phyloP scores from a whole-genome alignment of 2,888 invertebrate species.

The Chloromyia formosa region DNA sequence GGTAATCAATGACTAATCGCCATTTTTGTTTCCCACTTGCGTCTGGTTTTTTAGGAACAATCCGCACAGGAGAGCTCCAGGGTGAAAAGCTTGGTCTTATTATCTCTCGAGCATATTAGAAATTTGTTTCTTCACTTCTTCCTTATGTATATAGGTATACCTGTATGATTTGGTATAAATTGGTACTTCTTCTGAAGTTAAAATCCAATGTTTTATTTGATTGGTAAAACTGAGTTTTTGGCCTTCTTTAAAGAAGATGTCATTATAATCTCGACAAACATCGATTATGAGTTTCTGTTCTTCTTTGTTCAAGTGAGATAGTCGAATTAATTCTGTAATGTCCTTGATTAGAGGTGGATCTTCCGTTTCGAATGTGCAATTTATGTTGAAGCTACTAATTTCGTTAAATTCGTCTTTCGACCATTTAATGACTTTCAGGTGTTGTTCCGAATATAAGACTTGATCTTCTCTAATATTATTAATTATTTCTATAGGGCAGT shows the following conservation, averaged over 20 bases:
- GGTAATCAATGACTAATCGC: too few species aligned
- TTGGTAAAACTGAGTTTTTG: constrained; percentile 1
- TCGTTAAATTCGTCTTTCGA: not conserved
- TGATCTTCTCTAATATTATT: not conserved
- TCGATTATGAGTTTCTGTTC: too few species aligned
- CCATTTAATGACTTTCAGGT: not conserved
- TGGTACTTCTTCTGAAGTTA: not conserved
- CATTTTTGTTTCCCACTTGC: too few species aligned
- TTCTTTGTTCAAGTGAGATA: too few species aligned
- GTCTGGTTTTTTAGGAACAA: too few species aligned
- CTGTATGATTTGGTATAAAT: constrained; percentile 4
- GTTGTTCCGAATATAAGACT: not conserved
- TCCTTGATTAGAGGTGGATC: not conserved
- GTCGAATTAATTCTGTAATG: too few species aligned
- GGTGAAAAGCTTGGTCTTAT: constrained; percentile 2
- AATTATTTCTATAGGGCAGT: not conserved
- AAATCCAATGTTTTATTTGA: constrained; percentile 1
- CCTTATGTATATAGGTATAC: too few species aligned
- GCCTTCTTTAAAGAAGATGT: not conserved
- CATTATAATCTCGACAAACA: too few species aligned
- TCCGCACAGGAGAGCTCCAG: constrained; percentile 13
- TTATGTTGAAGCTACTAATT: not conserved
- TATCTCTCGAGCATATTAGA: too few species aligned
- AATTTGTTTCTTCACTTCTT: too few species aligned
- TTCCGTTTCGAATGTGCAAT: not conserved